A percentile compares a stretch with the other conserved stretches of the same genome.
Evolutionary conservation across 2,888 invertebrate genomes (phyloP).

Genomic region (Brenthis daphne): DNA sequence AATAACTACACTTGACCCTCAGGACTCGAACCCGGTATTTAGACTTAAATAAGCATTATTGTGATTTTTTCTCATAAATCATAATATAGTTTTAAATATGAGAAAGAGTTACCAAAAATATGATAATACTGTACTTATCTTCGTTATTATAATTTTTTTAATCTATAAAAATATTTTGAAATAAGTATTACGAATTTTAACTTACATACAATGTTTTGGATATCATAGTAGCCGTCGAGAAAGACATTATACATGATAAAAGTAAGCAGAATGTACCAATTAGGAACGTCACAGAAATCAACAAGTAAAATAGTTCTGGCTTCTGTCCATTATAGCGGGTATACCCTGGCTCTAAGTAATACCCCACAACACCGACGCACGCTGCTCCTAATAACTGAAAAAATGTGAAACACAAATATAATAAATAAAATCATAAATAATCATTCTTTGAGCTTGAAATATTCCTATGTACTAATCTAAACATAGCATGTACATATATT

Average conservation of each 20-base stretch:
- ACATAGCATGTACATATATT: too few relatives aligned
- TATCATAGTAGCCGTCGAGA: slow-evolving; percentile 91
- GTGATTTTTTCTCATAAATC: too few relatives aligned
- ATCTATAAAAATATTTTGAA: too few relatives aligned
- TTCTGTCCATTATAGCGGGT: slow-evolving; percentile 59
- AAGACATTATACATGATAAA: slow-evolving; percentile 88
- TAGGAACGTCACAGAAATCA: slow-evolving; percentile 89
- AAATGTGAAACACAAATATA: not conserved
- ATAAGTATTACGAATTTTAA: slow-evolving; percentile 46
- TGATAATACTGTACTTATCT: too few relatives aligned
- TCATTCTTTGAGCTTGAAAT: too few relatives aligned
- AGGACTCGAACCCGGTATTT: too few relatives aligned
- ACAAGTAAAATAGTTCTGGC: slow-evolving; percentile 86
- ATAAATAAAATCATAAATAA: too few relatives aligned
- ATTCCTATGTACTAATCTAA: too few relatives aligned
- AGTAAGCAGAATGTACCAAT: slow-evolving; percentile 90
- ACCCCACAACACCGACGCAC: slow-evolving; percentile 86
- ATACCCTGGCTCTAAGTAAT: slow-evolving; percentile 73
- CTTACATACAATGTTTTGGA: slow-evolving; percentile 91
- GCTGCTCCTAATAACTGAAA: slow-evolving; percentile 88
- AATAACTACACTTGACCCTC: too few relatives aligned
- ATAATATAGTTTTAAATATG: not conserved
- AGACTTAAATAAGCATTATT: too few relatives aligned
- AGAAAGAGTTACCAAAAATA: too few relatives aligned
- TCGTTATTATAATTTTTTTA: too few relatives aligned